Evolutionary conservation across 2,113 vertebrate genomes (phyloP).

Genomic region (Anolis sagrei): DNA sequence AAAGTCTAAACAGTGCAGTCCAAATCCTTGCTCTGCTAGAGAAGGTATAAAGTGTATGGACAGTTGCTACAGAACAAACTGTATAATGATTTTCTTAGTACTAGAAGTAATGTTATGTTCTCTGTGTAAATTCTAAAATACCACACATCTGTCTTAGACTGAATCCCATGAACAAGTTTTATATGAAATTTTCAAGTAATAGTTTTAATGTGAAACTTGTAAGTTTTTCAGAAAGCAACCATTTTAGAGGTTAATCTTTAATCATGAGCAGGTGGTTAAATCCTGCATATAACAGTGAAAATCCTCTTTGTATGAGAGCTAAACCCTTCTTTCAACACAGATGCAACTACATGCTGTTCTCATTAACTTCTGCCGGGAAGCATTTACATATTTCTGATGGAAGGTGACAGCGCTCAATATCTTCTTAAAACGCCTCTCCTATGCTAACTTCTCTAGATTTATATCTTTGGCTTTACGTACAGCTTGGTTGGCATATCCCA

Average conservation of each 20-base stretch:
- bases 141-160: neutral
- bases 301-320: neutral
- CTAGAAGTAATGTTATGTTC: neutral
- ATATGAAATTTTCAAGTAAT: neutral
- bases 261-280: neutral
- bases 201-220: neutral
- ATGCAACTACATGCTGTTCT: constrained; percentile 24
- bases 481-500: neutral
- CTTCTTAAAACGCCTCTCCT: neutral
- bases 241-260: constrained; percentile 16
- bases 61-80: neutral
- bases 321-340: constrained; percentile 14
- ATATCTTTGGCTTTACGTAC: neutral
- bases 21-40: neutral
- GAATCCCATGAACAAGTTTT: neutral
- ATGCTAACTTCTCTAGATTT: neutral
- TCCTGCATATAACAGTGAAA: neutral
- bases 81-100: neutral
- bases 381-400: neutral
- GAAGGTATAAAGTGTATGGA: neutral
- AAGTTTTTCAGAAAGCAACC: neutral
- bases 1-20: neutral
- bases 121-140: neutral
- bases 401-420: neutral
- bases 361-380: constrained; percentile 29